Base-by-base conservation (phyloP, 2,113 vertebrate genomes). In the Oreotragus oreotragus region DNA sequence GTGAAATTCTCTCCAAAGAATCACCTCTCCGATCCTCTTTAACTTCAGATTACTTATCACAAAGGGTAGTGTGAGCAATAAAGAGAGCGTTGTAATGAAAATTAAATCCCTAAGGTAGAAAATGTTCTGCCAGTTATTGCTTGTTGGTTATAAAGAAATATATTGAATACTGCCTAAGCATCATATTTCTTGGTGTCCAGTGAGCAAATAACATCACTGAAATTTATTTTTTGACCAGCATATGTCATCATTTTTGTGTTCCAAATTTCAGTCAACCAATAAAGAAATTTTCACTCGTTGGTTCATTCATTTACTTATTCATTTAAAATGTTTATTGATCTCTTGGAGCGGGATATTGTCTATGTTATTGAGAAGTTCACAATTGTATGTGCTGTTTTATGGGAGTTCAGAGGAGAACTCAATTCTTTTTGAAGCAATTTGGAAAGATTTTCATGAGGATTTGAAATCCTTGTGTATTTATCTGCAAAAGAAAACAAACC, bases 141-240 rank as follows among this genome's bases (percentile, higher is more conserved):
- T 92, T 77, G 92, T 97, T 88, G 96, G 93, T 96, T 90, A 96
- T 97, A 93, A 97, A 98, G 96, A 97, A 97, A 93, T 96, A 96
- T 90, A 97, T 97, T 96, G 93, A 96, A 96, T 94, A 76, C 94
- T 39, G 80, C 47, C n/a, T 47, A 23, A 6, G 7, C 1, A 8
- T 90, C 91, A 17, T 90, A 88, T 96, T 93, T 98, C 94, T 96
- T 84, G 39, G 87, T 87, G 87, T 76, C 87, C 80, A 17, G 95
- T 96, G 92, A 88, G 53, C 36, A 84, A 92, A 80, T 3, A 17
- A 83, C 94, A 94, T 81, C 47, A 13, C 1, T 62, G 64, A 96
- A 94, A 66, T 47, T 57, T 30, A 23, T 39, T 84, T 94, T 81
- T 64, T 51, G 53, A 7, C 51, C 14, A 88, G 43, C 30, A 28